Percentiles rank a stretch among this genome's conserved stretches.
Evolutionary conservation across 2,888 invertebrate species (phyloP).

Genomic region (Itoplectis maculator): DNA sequence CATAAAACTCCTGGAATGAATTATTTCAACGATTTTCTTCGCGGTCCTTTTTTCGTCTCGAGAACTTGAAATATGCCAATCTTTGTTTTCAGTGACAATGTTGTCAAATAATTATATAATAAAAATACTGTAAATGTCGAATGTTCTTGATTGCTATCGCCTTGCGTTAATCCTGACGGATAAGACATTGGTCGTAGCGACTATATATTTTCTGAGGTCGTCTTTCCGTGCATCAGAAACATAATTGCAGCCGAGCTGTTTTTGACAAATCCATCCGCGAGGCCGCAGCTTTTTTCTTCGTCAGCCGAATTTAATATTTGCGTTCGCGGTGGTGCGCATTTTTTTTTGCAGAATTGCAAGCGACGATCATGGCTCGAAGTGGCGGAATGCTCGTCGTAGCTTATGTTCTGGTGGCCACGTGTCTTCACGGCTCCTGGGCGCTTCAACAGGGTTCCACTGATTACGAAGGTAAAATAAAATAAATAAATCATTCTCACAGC

Average conservation of each 20-base stretch:
- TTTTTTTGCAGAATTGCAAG: conserved; percentile 58
- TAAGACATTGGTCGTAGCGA: neutral
- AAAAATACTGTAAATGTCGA: neutral
- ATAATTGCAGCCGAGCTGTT: neutral
- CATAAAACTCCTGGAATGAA: no score
- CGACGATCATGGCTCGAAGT: conserved; percentile 39
- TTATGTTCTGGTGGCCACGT: conserved; percentile 57
- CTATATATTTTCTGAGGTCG: neutral
- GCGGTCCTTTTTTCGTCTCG: neutral
- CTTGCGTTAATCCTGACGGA: conserved; percentile 13
- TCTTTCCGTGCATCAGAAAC: neutral
- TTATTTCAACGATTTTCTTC: no score
- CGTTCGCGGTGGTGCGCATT: neutral
- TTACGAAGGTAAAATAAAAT: conserved; percentile 79
- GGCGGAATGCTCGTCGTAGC: conserved; percentile 54
- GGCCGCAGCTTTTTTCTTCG: neutral
- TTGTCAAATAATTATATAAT: neutral
- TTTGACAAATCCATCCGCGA: neutral
- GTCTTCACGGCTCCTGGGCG: conserved; percentile 60
- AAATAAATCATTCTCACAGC: no score
- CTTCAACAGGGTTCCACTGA: conserved; percentile 71
- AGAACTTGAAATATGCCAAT: no score
- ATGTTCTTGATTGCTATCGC: neutral
- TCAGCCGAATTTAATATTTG: neutral
- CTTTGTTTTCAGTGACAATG: no score